Percentiles rank a stretch among this genome's conserved stretches.
Conservation (phyloP, 2,113 vertebrate genomes). For the Brienomyrus longianalis region DNA sequence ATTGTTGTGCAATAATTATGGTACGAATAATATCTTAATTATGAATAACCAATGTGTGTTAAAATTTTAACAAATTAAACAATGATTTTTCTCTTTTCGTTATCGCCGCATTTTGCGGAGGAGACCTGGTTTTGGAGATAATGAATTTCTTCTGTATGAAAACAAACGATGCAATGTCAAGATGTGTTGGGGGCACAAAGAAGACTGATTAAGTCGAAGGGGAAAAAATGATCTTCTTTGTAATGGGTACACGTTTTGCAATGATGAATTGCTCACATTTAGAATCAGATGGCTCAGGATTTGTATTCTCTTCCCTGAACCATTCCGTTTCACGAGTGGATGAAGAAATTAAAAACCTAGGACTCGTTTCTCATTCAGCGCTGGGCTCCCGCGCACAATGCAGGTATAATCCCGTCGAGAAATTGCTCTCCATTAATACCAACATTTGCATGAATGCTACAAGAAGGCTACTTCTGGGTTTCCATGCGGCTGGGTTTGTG, state of each 20-base stretch:
- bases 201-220: not conserved
- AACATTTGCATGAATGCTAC: constrained; percentile 2
- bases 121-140: constrained; percentile 2
- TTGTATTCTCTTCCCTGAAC: not conserved
- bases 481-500: not conserved
- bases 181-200: not conserved
- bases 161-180: not conserved
- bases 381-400: not conserved
- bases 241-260: not conserved
- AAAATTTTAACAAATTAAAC: not conserved
- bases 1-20: not conserved
- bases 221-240: constrained; percentile 3
- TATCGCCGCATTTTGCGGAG: not conserved
- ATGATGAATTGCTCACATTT: not conserved
- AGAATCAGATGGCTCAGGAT: not conserved
- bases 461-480: not conserved
- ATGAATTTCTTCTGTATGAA: not conserved
- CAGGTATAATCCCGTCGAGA: not conserved
- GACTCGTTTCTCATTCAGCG: not conserved
- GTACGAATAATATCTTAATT: not conserved
- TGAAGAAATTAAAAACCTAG: constrained; percentile 11
- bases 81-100: not conserved
- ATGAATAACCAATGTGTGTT: not conserved
- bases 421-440: not conserved
- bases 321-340: not conserved